Evolutionary conservation across 2,113 vertebrate genomes (phyloP).

Genomic region (Etia nguti): DNA sequence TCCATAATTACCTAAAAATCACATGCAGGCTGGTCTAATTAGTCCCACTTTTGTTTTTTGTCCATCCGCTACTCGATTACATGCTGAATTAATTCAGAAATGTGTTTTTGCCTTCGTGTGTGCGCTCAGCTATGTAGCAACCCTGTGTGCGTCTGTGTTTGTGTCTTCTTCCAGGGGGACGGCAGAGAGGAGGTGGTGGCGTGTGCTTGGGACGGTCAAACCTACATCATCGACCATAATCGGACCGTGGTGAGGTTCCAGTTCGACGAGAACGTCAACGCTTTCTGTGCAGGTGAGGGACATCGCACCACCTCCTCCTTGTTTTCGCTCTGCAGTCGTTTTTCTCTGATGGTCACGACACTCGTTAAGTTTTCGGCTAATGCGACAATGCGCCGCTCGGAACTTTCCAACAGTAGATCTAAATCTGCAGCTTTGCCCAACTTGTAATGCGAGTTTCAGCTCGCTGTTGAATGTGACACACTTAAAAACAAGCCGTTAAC

Average conservation of each 20-base stretch:
- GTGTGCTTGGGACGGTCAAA: conserved; percentile 97
- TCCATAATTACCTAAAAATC: not conserved
- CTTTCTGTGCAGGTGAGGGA: conserved; percentile 90
- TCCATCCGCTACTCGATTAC: not conserved
- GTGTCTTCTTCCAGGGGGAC: conserved; percentile 78
- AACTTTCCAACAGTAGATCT: not conserved
- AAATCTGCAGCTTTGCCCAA: not conserved
- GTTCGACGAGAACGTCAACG: conserved; percentile 96
- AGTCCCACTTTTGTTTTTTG: not conserved
- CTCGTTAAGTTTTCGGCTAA: not conserved
- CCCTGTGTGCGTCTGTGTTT: not conserved
- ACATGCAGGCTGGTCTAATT: not conserved
- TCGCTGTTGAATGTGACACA: not conserved
- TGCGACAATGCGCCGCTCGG: fast-evolving
- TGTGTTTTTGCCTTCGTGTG: not conserved
- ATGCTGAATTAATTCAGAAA: not conserved
- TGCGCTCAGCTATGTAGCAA: not conserved
- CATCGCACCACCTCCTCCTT: too few relatives aligned
- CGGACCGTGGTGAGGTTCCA: conserved; percentile 92
- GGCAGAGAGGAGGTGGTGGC: conserved; percentile 94
- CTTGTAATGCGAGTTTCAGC: not conserved
- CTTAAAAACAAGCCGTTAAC: not conserved
- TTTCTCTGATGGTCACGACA: not conserved
- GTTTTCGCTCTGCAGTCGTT: not conserved
- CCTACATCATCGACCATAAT: conserved; percentile 94